Evolutionary conservation across 2,888 invertebrate species (phyloP).

Genomic region (Coenonympha arcania): DNA sequence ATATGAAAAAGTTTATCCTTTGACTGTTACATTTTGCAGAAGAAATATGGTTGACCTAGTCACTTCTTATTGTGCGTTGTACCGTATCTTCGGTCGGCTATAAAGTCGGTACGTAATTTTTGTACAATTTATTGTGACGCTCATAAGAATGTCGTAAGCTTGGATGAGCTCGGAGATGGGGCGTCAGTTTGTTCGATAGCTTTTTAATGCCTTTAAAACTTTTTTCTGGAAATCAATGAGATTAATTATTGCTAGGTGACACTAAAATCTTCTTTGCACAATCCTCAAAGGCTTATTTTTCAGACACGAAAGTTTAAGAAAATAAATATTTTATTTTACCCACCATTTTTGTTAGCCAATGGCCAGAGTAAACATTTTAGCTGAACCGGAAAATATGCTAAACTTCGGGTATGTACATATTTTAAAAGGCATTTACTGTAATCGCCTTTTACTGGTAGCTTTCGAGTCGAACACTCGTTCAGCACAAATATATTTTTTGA

Average conservation of each 20-base stretch:
- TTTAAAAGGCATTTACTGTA: slow-evolving; percentile 26
- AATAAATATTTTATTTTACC: no score
- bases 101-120: slow-evolving; percentile 34
- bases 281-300: no score
- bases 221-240: no score
- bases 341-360: no score
- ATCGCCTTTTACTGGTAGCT: slow-evolving; percentile 28
- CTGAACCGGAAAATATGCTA: neutral
- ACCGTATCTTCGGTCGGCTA: slow-evolving; percentile 27
- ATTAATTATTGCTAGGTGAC: no score
- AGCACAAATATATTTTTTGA: slow-evolving; percentile 29
- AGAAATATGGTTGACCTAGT: slow-evolving; percentile 3
- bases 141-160: slow-evolving; percentile 16
- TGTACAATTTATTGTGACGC: slow-evolving; percentile 31
- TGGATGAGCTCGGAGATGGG: slow-evolving; percentile 19
- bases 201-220: slow-evolving; percentile 1
- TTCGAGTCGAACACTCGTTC: slow-evolving; percentile 28
- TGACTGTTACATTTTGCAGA: no score
- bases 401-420: slow-evolving; percentile 13
- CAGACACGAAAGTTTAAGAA: no score
- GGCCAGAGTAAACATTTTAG: no score
- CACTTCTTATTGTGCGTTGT: slow-evolving; percentile 14
- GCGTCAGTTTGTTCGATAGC: slow-evolving; percentile 16
- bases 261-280: no score
- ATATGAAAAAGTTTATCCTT: no score